phyloP scores from a whole-genome alignment of 1,140 invertebrate species.

The Laupala kohalensis region DNA sequence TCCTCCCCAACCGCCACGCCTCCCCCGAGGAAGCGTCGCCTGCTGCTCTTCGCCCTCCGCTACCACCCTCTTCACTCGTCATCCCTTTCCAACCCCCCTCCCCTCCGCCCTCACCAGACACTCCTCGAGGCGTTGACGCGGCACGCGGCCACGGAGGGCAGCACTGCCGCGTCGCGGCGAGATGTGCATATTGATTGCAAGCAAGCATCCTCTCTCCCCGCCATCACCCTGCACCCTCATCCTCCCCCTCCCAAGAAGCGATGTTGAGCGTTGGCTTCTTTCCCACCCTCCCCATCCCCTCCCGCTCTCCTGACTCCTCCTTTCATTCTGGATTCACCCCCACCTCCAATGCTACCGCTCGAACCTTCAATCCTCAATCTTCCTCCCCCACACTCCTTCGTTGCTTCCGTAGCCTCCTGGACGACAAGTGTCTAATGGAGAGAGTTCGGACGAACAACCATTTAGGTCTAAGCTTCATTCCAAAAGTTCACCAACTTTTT shows the following conservation, averaged over 20 bases:
- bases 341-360: neutral
- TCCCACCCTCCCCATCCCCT: neutral
- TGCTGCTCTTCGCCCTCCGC: neutral
- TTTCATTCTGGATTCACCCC: neutral
- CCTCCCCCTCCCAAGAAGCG: too few relatives aligned
- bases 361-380: too few relatives aligned
- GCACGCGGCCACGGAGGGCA: neutral
- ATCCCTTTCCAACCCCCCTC: neutral
- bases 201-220: neutral
- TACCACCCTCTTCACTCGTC: too few relatives aligned
- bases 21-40: neutral
- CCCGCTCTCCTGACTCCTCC: neutral
- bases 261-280: neutral
- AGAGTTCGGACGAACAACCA: too few relatives aligned
- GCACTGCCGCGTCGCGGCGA: neutral
- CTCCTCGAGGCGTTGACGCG: neutral
- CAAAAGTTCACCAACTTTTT: too few relatives aligned
- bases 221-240: neutral
- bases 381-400: too few relatives aligned
- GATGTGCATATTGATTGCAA: neutral
- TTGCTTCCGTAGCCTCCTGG: too few relatives aligned
- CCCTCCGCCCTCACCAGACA: neutral
- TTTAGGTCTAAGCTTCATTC: too few relatives aligned
- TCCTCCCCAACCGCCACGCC: neutral
- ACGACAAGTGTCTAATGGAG: too few relatives aligned